These are phyloP conservation scores for Hydraecia micacea DNA, from an alignment of 2,888 invertebrate genomes.

Conservation along the genomic window DNA sequence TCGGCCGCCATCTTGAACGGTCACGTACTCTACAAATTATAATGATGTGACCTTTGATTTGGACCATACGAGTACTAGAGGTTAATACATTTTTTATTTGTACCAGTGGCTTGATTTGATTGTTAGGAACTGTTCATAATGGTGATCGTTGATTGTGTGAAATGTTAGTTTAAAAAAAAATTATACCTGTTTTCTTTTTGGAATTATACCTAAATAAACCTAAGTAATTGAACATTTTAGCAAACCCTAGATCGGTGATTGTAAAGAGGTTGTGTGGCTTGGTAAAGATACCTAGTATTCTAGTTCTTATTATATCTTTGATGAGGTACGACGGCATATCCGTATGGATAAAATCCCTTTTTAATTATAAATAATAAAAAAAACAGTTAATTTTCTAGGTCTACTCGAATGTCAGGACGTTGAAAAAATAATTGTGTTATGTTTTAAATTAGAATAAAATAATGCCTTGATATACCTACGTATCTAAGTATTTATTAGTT, in stretches of 20 bases:
- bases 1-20: constrained; percentile 81
- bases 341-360: too few species aligned
- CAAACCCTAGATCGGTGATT: neutral
- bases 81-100: constrained; percentile 85
- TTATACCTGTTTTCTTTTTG: neutral
- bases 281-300: neutral
- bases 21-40: constrained; percentile 86
- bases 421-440: neutral
- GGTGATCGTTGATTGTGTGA: neutral
- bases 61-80: constrained; percentile 80
- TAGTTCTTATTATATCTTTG: neutral
- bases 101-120: constrained; percentile 81
- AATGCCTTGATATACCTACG: neutral
- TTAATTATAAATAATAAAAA: neutral
- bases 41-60: constrained; percentile 87
- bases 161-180: neutral
- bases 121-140: constrained; percentile 66
- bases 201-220: neutral
- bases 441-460: neutral
- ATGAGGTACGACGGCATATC: neutral
- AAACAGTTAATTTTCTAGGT: neutral
- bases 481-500: constrained; percentile 21
- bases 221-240: neutral
- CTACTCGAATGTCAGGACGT: neutral
- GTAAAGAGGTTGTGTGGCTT: neutral